Conservation (phyloP, 2,113 vertebrate genomes). For the Oenanthe oenanthe region DNA sequence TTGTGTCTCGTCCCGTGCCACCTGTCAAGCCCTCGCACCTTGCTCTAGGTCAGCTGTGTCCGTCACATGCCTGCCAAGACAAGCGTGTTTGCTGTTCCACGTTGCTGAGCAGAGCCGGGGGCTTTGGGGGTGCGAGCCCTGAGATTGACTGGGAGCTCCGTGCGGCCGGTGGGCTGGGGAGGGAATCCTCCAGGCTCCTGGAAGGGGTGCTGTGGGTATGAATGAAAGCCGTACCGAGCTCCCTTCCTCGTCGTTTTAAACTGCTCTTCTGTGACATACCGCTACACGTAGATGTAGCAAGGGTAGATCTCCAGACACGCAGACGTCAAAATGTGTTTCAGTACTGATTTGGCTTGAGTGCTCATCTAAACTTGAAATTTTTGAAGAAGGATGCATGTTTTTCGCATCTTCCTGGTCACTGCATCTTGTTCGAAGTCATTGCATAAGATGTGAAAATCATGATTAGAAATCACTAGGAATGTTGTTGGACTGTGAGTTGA, state of each 20-base stretch:
- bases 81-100: fast-evolving
- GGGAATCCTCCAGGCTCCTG: neutral
- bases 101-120: neutral
- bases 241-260: fast-evolving
- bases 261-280: neutral
- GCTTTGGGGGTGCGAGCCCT: neutral
- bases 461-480: neutral
- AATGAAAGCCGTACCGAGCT: neutral
- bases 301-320: neutral
- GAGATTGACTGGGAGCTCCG: fast-evolving
- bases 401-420: neutral
- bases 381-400: neutral
- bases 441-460: neutral
- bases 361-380: neutral
- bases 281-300: fast-evolving
- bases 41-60: neutral
- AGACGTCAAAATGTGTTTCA: neutral
- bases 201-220: fast-evolving
- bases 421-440: neutral
- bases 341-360: neutral
- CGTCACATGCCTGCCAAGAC: neutral
- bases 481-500: neutral
- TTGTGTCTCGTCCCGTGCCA: neutral
- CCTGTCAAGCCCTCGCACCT: neutral
- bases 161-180: neutral